Base-by-base conservation (phyloP, 2,888 invertebrate species). In the Amphipoea lucens region DNA sequence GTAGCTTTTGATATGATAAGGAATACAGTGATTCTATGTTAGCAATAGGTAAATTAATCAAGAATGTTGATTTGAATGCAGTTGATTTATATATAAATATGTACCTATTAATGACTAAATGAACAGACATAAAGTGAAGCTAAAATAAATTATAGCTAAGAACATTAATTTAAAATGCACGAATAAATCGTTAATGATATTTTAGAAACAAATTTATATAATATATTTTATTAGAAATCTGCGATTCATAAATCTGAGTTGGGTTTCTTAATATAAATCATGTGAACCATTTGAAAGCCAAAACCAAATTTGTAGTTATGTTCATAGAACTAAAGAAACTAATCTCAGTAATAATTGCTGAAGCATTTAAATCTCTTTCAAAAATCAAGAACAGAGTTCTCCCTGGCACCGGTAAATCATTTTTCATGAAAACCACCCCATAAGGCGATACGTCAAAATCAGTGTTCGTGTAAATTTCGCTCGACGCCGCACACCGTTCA, bases 381-480 rank as follows among this genome's bases (percentile, higher is more conserved):
- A 91, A 92, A 91, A 91, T 90, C 91, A 92, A 91, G 90, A 92
- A 87, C 90, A 90, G 84, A 86, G 82, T 78, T 89, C 70, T 68
- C 68, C 77, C 62, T 90, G 89, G 90, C 87, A 87, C 88, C 87
- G 88, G 87, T 89, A 89, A 92, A 93, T 92, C 92, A 95, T 95
- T 94, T 95, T 95, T 95, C 95, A 94, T 85, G 86, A 81, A 85
- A 88, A 91, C 91, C 89, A 88, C 91, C 91, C 93, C 91, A 92
- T 91, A 94, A 93, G 94, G 91, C 94, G 94, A 95, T 95, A 95
- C 94, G 95, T 96, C 96, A 95, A 95, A 95, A 95, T 95, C 95
- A 95, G 95, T 95, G 95, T 94, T 94, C 93, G 92, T 93, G 94
- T 94, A 94, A 95, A 95, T 95, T 95, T 93, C 80, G 90, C 92